Percentiles rank a stretch among this genome's conserved stretches.
These are phyloP conservation scores for Cerceris rybyensis DNA, from an alignment of 2,888 invertebrate species.

Conservation along the genomic window DNA sequence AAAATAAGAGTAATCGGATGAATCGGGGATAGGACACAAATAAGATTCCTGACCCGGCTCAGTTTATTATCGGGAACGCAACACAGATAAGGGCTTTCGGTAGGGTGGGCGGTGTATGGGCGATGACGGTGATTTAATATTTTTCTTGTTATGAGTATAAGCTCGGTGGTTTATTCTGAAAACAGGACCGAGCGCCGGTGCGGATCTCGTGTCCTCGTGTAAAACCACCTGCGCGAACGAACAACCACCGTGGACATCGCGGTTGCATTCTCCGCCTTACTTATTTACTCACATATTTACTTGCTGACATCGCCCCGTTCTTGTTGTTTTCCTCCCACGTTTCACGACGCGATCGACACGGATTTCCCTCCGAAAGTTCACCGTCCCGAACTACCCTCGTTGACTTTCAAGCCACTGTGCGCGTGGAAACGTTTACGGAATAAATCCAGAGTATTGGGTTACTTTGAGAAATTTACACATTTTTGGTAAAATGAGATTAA, in stretches of 20 bases:
- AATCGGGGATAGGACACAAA: constrained; percentile 23
- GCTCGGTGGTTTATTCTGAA: constrained; percentile 78
- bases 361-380: not conserved
- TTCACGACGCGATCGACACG: constrained; percentile 7
- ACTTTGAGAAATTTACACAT: too few species aligned
- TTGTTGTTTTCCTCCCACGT: constrained; percentile 7
- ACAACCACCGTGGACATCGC: constrained; percentile 35
- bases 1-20: constrained; percentile 41
- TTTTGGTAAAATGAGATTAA: too few species aligned
- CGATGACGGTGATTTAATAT: constrained; percentile 78
- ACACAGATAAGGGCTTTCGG: constrained; percentile 48
- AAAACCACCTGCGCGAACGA: constrained; percentile 64
- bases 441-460: too few species aligned
- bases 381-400: not conserved
- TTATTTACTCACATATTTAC: constrained; percentile 56
- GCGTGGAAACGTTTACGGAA: too few species aligned
- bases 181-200: constrained; percentile 73
- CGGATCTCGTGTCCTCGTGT: constrained; percentile 69
- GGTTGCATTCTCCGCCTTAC: constrained; percentile 45
- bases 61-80: constrained; percentile 35
- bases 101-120: constrained; percentile 52
- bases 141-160: constrained; percentile 80
- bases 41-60: constrained; percentile 28
- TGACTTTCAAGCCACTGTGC: not conserved
- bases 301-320: constrained; percentile 30